Base-by-base conservation (phyloP, 2,888 invertebrate species). In the Chymomyza caudatula region DNA sequence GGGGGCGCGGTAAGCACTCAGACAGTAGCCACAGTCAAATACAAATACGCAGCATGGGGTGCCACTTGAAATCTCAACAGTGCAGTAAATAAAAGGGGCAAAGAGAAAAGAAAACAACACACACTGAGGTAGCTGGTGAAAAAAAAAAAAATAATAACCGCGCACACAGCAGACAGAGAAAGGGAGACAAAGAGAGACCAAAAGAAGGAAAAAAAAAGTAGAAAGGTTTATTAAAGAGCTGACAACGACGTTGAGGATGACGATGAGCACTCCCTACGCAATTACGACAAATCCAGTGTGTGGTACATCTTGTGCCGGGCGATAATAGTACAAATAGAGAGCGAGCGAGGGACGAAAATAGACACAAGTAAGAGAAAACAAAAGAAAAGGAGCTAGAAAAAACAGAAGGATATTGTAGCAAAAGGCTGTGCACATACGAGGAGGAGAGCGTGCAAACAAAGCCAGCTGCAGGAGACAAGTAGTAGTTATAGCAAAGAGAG, bases 211-310 rank as follows among this genome's bases (percentile, higher is more conserved):
- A 63, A 65, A 63, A 53, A n/a, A n/a, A n/a, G n/a, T n/a, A 29
- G 54, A 57, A 74, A 85, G 83, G 69, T 80, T 77, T 85, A 85
- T 80, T 80, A 77, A 76, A 80, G 86, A 85, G 77, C 79, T 64
- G 65, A 66, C 63, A 63, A 55, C 60, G 29, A 37, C 29, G 29
- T 37, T 25, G 25, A 4, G 25, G 29, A 37, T 37, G 29, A 37
- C 29, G 29, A 37, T 37, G 86, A 71, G 74, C 71, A 76, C 81
- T 86, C 76, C 78, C 79, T 83, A 80, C 78, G 80, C 81, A 85
- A 85, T 82, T 84, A 84, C 86, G 69, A 74, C 69, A 67, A 80
- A 78, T 78, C 78, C 81, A 80, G 69, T 47, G 44, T 69, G 64
- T 72, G 63, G 56, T 29, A 42, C 60, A 3, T 29, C 17, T 17